These are phyloP conservation scores for Epistrophe eligans DNA, from an alignment of 2,888 invertebrate species.

Conservation along the genomic window DNA sequence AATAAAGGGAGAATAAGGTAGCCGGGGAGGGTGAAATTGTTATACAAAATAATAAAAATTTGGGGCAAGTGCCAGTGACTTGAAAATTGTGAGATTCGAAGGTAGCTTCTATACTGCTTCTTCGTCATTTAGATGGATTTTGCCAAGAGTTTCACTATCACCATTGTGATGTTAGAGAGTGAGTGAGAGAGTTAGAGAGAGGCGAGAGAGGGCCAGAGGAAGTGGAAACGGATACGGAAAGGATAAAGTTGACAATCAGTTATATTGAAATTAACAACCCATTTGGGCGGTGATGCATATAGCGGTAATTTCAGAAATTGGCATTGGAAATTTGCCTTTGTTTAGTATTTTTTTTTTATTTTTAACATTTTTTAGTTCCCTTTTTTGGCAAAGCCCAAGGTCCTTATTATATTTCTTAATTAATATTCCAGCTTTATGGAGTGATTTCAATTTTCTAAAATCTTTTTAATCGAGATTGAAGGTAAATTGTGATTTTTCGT, in stretches of 20 bases:
- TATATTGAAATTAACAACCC: conserved; percentile 75
- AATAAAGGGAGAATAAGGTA: conserved; percentile 61
- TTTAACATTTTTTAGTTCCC: not conserved
- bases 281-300: conserved; percentile 71
- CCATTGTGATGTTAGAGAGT: not conserved
- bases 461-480: conserved; percentile 52
- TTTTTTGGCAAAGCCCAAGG: conserved; percentile 56
- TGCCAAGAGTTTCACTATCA: conserved; percentile 35
- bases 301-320: conserved; percentile 69
- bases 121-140: conserved; percentile 31
- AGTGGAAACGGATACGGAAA: conserved; percentile 34
- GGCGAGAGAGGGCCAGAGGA: not conserved
- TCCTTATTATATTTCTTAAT: conserved; percentile 56
- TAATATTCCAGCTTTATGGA: conserved; percentile 57
- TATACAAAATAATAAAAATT: conserved; percentile 65
- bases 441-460: conserved; percentile 55
- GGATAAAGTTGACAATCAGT: conserved; percentile 70
- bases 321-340: conserved; percentile 64
- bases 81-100: conserved; percentile 59
- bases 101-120: conserved; percentile 38
- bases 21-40: conserved; percentile 44
- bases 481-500: conserved; percentile 27
- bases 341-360: conserved; percentile 24
- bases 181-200: not conserved
- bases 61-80: conserved; percentile 75